These are phyloP conservation scores for Otus scops DNA, from an alignment of 2,797 vertebrate genomes.

Conservation along the genomic window DNA sequence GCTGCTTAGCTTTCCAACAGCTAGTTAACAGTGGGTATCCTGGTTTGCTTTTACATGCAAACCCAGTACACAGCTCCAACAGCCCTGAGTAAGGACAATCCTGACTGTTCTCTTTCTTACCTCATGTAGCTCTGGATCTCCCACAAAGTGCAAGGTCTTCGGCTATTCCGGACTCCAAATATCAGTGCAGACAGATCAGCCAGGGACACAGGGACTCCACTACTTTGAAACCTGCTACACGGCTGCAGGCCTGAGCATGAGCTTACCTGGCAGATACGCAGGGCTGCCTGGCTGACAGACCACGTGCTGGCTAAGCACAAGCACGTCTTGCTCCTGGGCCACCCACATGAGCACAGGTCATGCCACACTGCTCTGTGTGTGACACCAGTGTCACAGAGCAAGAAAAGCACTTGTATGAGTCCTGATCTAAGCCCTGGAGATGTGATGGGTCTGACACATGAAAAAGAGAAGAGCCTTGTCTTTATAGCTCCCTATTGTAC, in stretches of 20 bases:
- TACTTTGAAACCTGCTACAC: rapidly evolving
- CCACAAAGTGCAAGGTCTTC: not conserved
- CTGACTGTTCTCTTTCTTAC: not conserved
- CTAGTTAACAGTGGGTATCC: not conserved
- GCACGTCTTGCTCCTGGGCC: not conserved
- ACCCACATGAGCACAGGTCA: not conserved
- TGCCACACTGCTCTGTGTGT: not conserved
- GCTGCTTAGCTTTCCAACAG: not conserved
- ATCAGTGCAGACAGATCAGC: not conserved
- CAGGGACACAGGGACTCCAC: not conserved
- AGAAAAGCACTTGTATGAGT: not conserved
- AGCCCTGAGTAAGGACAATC: not conserved
- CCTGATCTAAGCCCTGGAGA: not conserved
- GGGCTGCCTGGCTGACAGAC: not conserved
- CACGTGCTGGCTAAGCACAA: not conserved
- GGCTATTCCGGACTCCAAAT: not conserved
- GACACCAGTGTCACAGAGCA: not conserved
- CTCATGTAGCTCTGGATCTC: not conserved
- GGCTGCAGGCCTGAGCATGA: not conserved
- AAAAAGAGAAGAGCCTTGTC: not conserved
- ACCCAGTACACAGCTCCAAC: not conserved
- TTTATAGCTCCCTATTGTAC: not conserved
- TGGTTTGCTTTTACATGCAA: not conserved
- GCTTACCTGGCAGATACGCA: not conserved
- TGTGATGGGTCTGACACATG: not conserved